A percentile compares a stretch with the other conserved stretches of the same genome.
These are phyloP conservation scores for Chamaetylas fuelleborni DNA, from an alignment of 2,113 vertebrate genomes.

Conservation along the genomic window DNA sequence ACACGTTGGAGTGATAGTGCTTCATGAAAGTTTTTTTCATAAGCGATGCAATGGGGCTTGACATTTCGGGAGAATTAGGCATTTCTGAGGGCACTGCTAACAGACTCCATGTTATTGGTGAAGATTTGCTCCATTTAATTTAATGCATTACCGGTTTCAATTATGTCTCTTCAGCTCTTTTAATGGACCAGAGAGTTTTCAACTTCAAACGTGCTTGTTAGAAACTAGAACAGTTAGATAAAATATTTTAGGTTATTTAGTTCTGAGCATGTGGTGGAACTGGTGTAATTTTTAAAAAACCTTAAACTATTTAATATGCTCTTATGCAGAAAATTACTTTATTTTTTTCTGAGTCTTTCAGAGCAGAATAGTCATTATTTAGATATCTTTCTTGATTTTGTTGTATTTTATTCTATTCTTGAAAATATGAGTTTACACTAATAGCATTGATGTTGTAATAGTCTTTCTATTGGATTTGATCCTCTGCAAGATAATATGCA, in stretches of 20 bases:
- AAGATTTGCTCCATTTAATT: not conserved
- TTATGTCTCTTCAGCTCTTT: not conserved
- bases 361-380: not conserved
- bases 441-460: not conserved
- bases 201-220: not conserved
- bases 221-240: not conserved
- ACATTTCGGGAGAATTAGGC: not conserved
- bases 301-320: not conserved
- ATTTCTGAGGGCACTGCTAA: not conserved
- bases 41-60: not conserved
- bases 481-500: not conserved
- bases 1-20: rapidly evolving
- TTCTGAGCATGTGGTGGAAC: not conserved
- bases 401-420: not conserved
- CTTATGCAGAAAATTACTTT: not conserved
- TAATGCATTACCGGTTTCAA: not conserved
- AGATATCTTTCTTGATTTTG: not conserved
- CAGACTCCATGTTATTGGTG: not conserved
- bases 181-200: not conserved
- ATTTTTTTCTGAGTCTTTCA: not conserved
- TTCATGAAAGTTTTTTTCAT: not conserved
- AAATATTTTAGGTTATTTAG: not conserved
- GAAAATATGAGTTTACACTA: not conserved
- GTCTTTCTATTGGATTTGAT: not conserved
- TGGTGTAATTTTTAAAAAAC: not conserved